These are phyloP conservation scores for Caenorhabditis uteleia DNA, from an alignment of 2,888 invertebrate genomes.

Conservation along the genomic window DNA sequence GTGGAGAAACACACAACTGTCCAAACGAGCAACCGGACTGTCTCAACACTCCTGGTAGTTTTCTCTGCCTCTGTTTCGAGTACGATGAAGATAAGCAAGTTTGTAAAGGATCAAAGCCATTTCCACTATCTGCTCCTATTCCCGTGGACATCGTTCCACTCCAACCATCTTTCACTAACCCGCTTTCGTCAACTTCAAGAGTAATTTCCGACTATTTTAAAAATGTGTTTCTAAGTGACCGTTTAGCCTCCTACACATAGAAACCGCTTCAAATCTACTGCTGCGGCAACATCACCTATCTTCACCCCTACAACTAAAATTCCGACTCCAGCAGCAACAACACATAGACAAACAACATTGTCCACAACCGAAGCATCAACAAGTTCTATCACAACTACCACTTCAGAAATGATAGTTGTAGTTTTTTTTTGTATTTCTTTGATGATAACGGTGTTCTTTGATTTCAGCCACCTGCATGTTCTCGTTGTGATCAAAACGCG, in stretches of 20 bases:
- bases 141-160: constrained; percentile 40
- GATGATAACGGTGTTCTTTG: neutral
- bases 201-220: too few species aligned
- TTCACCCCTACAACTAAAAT: too few species aligned
- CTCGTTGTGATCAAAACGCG: constrained; percentile 44
- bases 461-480: constrained; percentile 25
- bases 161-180: constrained; percentile 31
- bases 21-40: constrained; percentile 85
- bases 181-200: constrained; percentile 6
- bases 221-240: too few species aligned
- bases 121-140: constrained; percentile 26
- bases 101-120: constrained; percentile 34
- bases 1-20: constrained; percentile 48
- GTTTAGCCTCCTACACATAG: too few species aligned
- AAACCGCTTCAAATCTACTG: constrained; percentile 26
- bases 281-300: neutral
- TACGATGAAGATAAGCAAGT: constrained; percentile 43
- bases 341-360: constrained; percentile 14
- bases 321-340: neutral
- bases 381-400: constrained; percentile 7
- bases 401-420: neutral
- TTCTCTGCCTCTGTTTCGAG: constrained; percentile 82
- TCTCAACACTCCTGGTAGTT: constrained; percentile 88
- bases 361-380: constrained; percentile 16
- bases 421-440: neutral